A percentile compares a stretch with the other conserved stretches of the same genome.
phyloP scores from a whole-genome alignment of 2,113 vertebrate genomes.

The Mohoua ochrocephala region DNA sequence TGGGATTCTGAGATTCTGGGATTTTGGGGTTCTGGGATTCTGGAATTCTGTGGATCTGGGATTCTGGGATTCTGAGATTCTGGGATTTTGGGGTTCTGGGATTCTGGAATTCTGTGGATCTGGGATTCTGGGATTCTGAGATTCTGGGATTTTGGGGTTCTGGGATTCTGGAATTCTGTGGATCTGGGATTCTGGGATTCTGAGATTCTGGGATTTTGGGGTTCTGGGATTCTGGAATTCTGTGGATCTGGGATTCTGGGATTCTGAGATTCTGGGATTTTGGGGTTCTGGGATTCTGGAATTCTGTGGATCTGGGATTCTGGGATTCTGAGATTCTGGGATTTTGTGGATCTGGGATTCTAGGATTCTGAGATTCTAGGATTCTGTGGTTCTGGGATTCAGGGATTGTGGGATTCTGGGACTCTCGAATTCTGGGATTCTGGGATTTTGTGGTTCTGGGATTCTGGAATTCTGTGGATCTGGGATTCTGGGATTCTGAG shows the following conservation, averaged over 20 bases:
- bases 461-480: too few species aligned
- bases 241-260: rapidly evolving
- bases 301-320: not conserved
- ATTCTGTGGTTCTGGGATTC: not conserved
- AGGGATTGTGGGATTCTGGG: too few species aligned
- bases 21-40: too few species aligned
- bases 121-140: rapidly evolving
- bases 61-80: rapidly evolving
- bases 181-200: rapidly evolving
- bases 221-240: rapidly evolving
- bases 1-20: too few species aligned
- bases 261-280: too few species aligned
- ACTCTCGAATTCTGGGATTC: not conserved
- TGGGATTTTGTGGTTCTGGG: too few species aligned
- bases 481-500: not conserved
- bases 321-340: too few species aligned
- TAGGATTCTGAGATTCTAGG: not conserved
- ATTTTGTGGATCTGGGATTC: not conserved
- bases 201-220: rapidly evolving
- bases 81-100: rapidly evolving
- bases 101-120: not conserved
- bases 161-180: rapidly evolving
- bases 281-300: not conserved
- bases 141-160: too few species aligned
- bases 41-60: rapidly evolving